Evolutionary conservation across 2,888 invertebrate species (phyloP).

Genomic region (Xylota sylvarum): DNA sequence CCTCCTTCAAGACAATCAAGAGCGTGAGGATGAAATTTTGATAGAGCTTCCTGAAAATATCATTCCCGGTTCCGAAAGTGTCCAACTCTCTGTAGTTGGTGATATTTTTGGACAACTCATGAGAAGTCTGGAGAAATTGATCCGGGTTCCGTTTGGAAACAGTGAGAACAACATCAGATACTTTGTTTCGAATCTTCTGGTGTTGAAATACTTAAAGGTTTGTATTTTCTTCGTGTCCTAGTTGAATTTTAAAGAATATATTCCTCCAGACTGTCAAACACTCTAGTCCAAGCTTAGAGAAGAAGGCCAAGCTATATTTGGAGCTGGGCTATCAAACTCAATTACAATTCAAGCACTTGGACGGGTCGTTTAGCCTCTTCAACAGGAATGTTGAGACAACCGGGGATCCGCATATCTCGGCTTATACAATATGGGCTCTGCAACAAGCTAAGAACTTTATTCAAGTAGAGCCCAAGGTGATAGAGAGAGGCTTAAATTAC

Average conservation of each 20-base stretch:
- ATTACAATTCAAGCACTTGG: slow-evolving; percentile 92
- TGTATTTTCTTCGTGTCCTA: background rate
- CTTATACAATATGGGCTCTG: slow-evolving; percentile 92
- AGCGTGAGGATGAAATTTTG: slow-evolving; percentile 84
- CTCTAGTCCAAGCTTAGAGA: slow-evolving; percentile 88
- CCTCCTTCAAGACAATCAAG: slow-evolving; percentile 86
- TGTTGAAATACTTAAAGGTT: slow-evolving; percentile 87
- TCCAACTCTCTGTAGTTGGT: slow-evolving; percentile 86
- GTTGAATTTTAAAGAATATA: background rate
- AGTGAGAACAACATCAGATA: slow-evolving; percentile 90
- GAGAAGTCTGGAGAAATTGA: slow-evolving; percentile 87
- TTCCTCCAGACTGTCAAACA: slow-evolving; percentile 86
- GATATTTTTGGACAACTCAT: slow-evolving; percentile 87
- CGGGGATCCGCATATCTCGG: slow-evolving; percentile 93
- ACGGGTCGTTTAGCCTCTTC: slow-evolving; percentile 96
- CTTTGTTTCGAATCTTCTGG: slow-evolving; percentile 88
- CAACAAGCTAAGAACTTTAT: slow-evolving; percentile 89
- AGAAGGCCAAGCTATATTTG: slow-evolving; percentile 86
- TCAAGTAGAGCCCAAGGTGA: slow-evolving; percentile 88
- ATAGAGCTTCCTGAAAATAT: slow-evolving; percentile 85
- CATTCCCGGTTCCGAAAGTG: slow-evolving; percentile 86
- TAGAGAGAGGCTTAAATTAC: slow-evolving; percentile 89
- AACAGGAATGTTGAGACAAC: slow-evolving; percentile 82
- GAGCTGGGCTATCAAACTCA: slow-evolving; percentile 96
- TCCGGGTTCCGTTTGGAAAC: slow-evolving; percentile 88